Evolutionary conservation across 1,140 invertebrate species (phyloP), one percentile per base, ranked within the genome.

Genomic region (Rhopalosiphum padi): DNA sequence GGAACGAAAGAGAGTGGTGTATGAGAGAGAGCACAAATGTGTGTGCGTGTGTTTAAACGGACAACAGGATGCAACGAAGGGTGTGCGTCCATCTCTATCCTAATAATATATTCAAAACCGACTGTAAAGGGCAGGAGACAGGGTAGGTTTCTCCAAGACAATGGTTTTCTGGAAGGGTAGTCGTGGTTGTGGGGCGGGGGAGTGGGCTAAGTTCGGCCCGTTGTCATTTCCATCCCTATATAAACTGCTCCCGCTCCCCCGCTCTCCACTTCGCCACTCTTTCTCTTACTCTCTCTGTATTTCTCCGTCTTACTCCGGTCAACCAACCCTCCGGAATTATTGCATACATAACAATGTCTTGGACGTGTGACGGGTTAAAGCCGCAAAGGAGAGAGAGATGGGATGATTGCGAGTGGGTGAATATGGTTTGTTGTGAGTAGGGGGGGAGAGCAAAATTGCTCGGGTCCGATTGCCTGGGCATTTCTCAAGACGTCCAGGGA

Each of bases 401-500:
- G n/a, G 21, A 89, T 48, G n/a, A 91, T 46, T n/a, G 35, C 23
- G 91, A 30, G 37, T 23, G 88, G 25, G 35, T 41, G 51, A 55
- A 48, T 90, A n/a, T 23, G 88, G 23, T 21, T 15, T 23, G 51
- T 55, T 51, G 48, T 9, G 51, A 25, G 35, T 11, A 30, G 60
- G 43, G 77, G 82, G 90, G 43, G 22, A 82, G 68, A 92, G 77
- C 35, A 53, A 92, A 92, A 92, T 92, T 85, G 91, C 91, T 92
- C 91, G 91, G 91, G 91, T 93, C 91, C 91, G 91, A 93, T 93
- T 93, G 91, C 91, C 91, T 93, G 91, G 82, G 91, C 91, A 93
- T 93, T 93, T 93, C 91, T 93, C 91, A 93, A 93, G 91, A 93
- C 91, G 91, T 93, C 91, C 91, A 86, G 91, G 91, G 91, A 93